Evolutionary conservation across 2,797 vertebrate genomes (phyloP).

Genomic region (Avahi laniger): DNA sequence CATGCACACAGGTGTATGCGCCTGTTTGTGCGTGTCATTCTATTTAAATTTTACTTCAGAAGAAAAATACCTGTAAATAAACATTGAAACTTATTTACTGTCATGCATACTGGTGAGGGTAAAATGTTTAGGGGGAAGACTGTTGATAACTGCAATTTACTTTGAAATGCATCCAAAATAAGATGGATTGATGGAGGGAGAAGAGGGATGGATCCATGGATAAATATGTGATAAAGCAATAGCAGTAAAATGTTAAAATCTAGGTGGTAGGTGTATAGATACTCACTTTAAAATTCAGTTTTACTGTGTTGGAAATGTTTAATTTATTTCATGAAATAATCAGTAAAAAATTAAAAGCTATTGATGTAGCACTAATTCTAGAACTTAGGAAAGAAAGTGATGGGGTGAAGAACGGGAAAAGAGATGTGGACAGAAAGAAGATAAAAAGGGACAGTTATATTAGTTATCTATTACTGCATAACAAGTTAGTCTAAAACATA

Average conservation of each 20-base stretch:
- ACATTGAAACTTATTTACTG: neutral
- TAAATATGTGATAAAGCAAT: neutral
- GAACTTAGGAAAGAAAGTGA: neutral
- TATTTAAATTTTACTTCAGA: neutral
- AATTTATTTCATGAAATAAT: neutral
- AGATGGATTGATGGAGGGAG: neutral
- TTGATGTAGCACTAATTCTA: neutral
- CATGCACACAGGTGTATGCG: too few relatives aligned
- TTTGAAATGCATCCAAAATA: neutral
- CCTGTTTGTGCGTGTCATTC: neutral
- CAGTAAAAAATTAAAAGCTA: neutral
- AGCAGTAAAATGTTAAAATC: neutral
- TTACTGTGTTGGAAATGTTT: neutral
- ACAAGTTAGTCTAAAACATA: neutral
- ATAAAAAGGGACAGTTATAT: rapidly evolving
- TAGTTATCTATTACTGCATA: neutral
- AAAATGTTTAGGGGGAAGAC: neutral
- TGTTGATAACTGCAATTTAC: neutral
- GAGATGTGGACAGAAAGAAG: neutral
- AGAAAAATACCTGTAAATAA: neutral
- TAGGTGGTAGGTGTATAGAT: neutral
- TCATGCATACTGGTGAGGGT: neutral
- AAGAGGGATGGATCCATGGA: neutral
- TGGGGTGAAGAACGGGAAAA: neutral
- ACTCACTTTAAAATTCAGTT: neutral